Base-by-base conservation (phyloP, 2,797 vertebrate species). In the Glyptemys insculpta region DNA sequence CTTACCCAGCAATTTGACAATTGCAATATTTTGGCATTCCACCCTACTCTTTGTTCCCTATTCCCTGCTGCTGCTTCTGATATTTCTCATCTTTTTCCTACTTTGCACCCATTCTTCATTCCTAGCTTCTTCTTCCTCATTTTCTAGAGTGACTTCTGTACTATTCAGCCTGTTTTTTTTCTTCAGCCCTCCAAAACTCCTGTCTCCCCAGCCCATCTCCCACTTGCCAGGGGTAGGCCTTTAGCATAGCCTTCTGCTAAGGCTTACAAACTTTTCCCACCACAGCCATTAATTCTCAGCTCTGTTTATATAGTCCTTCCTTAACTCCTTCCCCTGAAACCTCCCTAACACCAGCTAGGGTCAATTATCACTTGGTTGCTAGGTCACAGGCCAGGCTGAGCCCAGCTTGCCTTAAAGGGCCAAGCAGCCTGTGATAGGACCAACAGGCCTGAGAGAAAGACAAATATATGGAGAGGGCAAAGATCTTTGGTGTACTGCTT, bases 401-500 rank as follows among this genome's bases (percentile, higher is more conserved):
- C 14, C 21, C 37, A 23, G n/a, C 37, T 37, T 68, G n/a, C 18
- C 34, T 68, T 68, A 37, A 72, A 72, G n/a, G 68, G 21, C n/a
- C 68, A 29, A 4, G 52, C 47, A 23, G 54, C 65, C 54, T 89
- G 44, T 0, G 52, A 1, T 0, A 11, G 52, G 31, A n/a, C 44
- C 49, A 74, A 83, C 11, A 86, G 0, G 19, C 8, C 5, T 52
- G 83, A 21, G 65, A n/a, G 25, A 19, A 37, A 65, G 62, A 54
- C 53, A 37, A 62, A 31, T 12, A 44, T 34, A 14, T 0, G 0
- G 79, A 0, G 5, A 86, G 78, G 44, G 54, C 52, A 88, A 86
- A 19, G 49, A 2, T 1, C 0, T 2, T 54, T 41, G n/a, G 9
- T n/a, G 18, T 21, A 19, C 19, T 41, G 10, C n/a, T 12, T 41